Conservation (phyloP, 2,113 vertebrate species). For the Psittacula cyanocephala region DNA sequence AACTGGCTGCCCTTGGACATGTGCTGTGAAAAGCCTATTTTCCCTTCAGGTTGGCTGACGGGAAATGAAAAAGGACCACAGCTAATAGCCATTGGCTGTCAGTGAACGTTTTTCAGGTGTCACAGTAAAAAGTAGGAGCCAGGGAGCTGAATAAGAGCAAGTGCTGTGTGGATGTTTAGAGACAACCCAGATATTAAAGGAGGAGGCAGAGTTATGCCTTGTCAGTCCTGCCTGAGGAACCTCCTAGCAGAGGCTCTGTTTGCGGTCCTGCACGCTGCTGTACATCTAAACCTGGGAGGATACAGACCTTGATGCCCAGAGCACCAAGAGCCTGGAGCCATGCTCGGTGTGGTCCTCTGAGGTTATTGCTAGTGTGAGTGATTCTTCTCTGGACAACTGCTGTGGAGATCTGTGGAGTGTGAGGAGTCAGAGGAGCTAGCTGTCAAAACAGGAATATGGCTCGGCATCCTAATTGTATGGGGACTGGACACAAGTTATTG, state of each 20-base stretch:
- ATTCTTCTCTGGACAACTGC: background rate
- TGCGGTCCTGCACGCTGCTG: background rate
- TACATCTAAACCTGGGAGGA: background rate
- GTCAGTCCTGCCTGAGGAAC: background rate
- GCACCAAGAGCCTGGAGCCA: background rate
- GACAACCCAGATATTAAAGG: background rate
- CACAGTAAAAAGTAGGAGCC: background rate
- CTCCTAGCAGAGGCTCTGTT: background rate
- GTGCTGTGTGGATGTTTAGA: background rate
- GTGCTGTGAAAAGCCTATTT: background rate
- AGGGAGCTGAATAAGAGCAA: background rate
- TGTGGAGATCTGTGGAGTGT: background rate
- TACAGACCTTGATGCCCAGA: background rate
- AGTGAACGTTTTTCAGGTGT: background rate
- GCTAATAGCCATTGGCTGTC: background rate
- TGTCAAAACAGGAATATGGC: background rate
- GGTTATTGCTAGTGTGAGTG: background rate
- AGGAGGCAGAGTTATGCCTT: background rate
- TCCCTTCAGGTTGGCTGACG: background rate
- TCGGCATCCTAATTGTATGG: rapidly evolving
- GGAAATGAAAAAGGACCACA: background rate
- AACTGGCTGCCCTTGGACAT: background rate
- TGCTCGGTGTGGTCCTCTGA: background rate
- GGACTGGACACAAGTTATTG: background rate
- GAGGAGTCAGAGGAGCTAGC: background rate